Evolutionary conservation across 2,113 vertebrate species (phyloP), one percentile per base, ranked within the genome.

Genomic region (Grammomys surdaster): DNA sequence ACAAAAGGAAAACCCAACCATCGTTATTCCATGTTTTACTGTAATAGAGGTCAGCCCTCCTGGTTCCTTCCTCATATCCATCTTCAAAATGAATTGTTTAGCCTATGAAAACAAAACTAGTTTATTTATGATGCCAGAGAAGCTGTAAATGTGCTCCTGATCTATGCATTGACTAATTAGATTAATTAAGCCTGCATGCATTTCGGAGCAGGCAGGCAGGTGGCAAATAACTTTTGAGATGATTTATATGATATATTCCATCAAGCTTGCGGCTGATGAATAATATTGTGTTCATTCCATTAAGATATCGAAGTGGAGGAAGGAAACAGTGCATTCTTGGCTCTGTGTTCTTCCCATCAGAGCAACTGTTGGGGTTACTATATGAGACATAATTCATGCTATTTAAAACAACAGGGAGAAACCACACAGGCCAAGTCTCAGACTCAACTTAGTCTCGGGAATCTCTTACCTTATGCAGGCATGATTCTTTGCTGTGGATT

Each of bases 121-220:
- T 98, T 98, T 98, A 98, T 98, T 98, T 98, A 98, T 98, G 98
- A 97, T 97, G 97, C 98, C 98, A 98, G 97, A 98, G 97, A 97
- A 96, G 94, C 98, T 98, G 96, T 98, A 98, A 98, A 98, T 98
- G 98, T 98, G 69, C 96, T 98, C 97, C 98, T 98, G 98, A 98
- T 98, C 98, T 98, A 95, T 98, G 98, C 97, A 97, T 97, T 98
- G 98, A 98, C 98, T 99, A 99, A 99, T 99, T 98, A 98, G 98
- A 98, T 99, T 98, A 99, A 99, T 99, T 99, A 98, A 98, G 98
- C 96, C 89, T 36, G 97, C 98, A 98, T 97, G 98, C 97, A 98
- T 96, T 98, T 98, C 95, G 97, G 98, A 98, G 98, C 94, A 98
- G 97, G 98, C 97, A 98, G 95, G 97, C 98, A 99, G 98, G 98